A percentile compares a stretch with the other conserved stretches of the same genome.
Conservation (phyloP, 2,113 vertebrate species). For the Myotis brandtii region DNA sequence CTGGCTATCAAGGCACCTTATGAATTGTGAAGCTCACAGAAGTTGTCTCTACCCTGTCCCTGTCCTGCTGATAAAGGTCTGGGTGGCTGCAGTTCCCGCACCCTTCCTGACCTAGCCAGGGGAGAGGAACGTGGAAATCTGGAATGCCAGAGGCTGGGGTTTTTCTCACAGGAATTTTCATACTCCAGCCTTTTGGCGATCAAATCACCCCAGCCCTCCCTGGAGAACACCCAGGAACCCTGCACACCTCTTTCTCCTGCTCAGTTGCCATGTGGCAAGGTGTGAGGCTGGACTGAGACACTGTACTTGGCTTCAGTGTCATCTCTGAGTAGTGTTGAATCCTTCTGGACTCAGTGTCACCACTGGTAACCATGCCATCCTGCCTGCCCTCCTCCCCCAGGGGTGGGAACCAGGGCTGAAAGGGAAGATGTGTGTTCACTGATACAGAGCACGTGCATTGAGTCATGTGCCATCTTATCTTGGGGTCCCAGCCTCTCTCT, state of each 20-base stretch:
- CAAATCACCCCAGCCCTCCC: background rate
- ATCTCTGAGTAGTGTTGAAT: background rate
- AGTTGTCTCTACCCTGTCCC: background rate
- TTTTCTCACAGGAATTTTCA: background rate
- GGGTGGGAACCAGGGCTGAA: background rate
- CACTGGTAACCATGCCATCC: rapidly evolving
- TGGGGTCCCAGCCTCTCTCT: background rate
- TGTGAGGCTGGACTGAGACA: rapidly evolving
- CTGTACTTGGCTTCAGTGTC: background rate
- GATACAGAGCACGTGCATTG: background rate
- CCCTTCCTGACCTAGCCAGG: background rate
- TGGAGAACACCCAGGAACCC: background rate
- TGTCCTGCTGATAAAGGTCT: background rate
- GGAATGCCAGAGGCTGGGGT: background rate
- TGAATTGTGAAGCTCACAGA: background rate
- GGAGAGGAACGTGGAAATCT: rapidly evolving
- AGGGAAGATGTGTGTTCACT: rapidly evolving
- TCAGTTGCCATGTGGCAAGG: rapidly evolving
- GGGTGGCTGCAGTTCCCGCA: background rate
- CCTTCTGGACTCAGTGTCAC: background rate
- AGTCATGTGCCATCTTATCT: background rate
- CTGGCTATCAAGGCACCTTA: background rate
- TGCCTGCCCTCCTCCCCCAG: background rate
- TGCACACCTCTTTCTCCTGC: background rate
- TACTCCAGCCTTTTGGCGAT: background rate